These are phyloP conservation scores for Chelon auratus DNA, from an alignment of 2,797 vertebrate genomes.

Conservation along the genomic window DNA sequence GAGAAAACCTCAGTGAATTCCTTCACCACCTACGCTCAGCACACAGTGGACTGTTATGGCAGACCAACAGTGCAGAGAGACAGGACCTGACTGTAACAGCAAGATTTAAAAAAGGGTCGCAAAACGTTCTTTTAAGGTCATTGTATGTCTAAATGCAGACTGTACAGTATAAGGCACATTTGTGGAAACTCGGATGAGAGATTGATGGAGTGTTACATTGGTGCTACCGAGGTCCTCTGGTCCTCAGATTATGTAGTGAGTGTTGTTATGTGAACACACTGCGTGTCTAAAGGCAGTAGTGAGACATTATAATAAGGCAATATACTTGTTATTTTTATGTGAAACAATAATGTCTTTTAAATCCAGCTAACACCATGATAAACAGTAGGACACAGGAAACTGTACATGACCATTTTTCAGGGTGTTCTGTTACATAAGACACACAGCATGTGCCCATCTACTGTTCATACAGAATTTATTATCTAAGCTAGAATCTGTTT, in stretches of 20 bases:
- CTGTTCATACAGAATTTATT: not conserved
- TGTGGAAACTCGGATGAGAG: not conserved
- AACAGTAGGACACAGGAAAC: not conserved
- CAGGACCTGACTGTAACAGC: not conserved
- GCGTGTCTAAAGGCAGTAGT: not conserved
- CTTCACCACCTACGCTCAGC: constrained; percentile 2
- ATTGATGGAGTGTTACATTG: not conserved
- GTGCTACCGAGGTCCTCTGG: not conserved
- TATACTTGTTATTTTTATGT: not conserved
- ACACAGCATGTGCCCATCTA: too few relatives aligned
- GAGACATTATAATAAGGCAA: not conserved
- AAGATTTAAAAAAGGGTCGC: not conserved
- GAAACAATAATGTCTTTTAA: not conserved
- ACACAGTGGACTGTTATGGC: not conserved
- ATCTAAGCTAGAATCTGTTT: not conserved
- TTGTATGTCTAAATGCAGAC: not conserved
- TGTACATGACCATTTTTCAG: not conserved
- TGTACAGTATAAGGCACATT: not conserved
- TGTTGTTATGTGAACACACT: not conserved
- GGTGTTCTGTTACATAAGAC: not conserved
- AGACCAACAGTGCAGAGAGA: not conserved
- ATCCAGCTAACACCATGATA: not conserved
- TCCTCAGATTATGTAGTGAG: not conserved
- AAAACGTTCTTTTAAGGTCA: not conserved
- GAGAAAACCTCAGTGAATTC: constrained; percentile 8